Evolutionary conservation across 2,888 invertebrate species (phyloP), one percentile per base, ranked within the genome.

Genomic region (Dinocampus coccinellae): DNA sequence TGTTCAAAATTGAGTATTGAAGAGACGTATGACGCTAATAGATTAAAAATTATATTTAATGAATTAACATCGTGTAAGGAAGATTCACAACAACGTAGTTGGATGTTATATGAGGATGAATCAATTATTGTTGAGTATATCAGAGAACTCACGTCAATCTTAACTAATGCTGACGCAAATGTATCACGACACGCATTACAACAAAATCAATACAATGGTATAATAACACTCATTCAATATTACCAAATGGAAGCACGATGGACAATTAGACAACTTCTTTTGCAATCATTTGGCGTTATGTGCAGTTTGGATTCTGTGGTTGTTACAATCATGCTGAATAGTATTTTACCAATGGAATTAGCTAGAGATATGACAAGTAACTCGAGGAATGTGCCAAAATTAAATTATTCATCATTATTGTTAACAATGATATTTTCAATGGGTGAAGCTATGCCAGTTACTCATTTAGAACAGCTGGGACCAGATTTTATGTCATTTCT

Each of bases 241-340:
- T 98, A 97, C 88, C 98, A 98, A 89, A 97, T 97, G 97, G 98
- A 97, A 88, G 92, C 94, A 0, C 89, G 95, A 75, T 95, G 95
- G 95, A 93, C 93, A 0, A 92, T 97, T 73, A 91, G 97, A 75
- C 93, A 94, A 82, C 89, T 95, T 10, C 89, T 97, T 53, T 88
- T 97, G 70, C 91, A 96, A 89, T 94, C 95, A 7, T 97, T 97
- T 86, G 94, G 94, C 22, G 93, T 95, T 34, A 93, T 97, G 91
- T 97, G 97, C 83, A 93, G 94, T 34, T 89, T 97, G 73, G 96
- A 97, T 87, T 91, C 92, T 70, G 92, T 93, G 3, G 93, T 95
- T 55, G 90, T 97, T 39, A 93, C 92, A 64, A 94, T 96, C 24
- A 91, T 98, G 83, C 91, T 97, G 22, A 93, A 94, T 83, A 97